phyloP scores from a whole-genome alignment of 35 echinoderm and acorn worm genomes.

The Lytechinus pictus region DNA sequence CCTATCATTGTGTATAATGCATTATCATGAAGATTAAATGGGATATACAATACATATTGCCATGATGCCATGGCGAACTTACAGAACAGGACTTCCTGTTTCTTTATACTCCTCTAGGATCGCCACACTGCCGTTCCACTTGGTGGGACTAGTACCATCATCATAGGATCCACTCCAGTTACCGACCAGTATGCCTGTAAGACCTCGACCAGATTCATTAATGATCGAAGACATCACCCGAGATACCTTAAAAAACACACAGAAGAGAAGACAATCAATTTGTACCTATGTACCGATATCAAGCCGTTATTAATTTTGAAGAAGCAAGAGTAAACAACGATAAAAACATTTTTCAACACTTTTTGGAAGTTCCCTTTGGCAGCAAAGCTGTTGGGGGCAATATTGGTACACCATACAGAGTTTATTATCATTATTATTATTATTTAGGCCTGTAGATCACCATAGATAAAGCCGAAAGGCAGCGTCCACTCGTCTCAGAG shows the following conservation, averaged over 20 bases:
- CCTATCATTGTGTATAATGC: too few species aligned
- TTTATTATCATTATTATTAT: too few species aligned
- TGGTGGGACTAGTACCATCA: conserved; percentile 67
- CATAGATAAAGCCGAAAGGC: too few species aligned
- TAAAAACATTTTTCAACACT: too few species aligned
- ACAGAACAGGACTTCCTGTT: conserved; percentile 66
- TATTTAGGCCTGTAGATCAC: too few species aligned
- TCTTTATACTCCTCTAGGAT: conserved; percentile 75
- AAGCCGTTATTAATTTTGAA: too few species aligned
- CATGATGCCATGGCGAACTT: not conserved
- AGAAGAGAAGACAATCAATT: not conserved
- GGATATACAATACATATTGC: not conserved
- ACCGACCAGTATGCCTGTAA: conserved; percentile 68
- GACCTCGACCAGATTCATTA: conserved; percentile 56
- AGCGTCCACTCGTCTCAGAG: too few species aligned
- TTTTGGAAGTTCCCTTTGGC: too few species aligned
- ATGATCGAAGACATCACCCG: conserved; percentile 62
- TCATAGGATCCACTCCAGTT: conserved; percentile 79
- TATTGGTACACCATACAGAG: too few species aligned
- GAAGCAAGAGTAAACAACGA: too few species aligned
- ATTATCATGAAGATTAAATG: not conserved
- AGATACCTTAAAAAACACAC: not conserved
- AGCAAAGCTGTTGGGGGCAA: too few species aligned
- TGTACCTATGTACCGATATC: too few species aligned
- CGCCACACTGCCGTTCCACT: conserved; percentile 78